Conservation (phyloP, 2,888 invertebrate genomes). For the Diloba caeruleocephala region DNA sequence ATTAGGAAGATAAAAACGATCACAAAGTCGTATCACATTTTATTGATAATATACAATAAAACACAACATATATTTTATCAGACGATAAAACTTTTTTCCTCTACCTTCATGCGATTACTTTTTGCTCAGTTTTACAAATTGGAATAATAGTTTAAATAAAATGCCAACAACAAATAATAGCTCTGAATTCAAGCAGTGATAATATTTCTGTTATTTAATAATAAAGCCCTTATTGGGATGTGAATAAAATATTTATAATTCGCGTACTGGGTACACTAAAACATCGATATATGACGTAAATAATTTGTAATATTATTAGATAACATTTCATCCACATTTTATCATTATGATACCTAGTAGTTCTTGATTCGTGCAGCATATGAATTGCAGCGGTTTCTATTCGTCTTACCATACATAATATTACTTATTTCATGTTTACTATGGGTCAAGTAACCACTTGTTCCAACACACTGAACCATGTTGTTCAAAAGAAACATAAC, state of each 20-base stretch:
- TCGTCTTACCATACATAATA: no score
- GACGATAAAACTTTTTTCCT: conserved; percentile 76
- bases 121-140: conserved; percentile 79
- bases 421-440: no score
- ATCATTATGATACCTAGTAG: no score
- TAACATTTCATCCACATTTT: conserved; percentile 33
- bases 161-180: conserved; percentile 78
- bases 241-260: conserved; percentile 41
- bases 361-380: no score
- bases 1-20: conserved; percentile 48
- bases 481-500: no score
- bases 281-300: conserved; percentile 45
- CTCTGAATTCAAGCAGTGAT: conserved; percentile 67
- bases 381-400: no score
- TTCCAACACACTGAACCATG: no score
- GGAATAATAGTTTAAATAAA: conserved; percentile 82
- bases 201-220: conserved; percentile 43
- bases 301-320: conserved; percentile 22
- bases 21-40: conserved; percentile 83
- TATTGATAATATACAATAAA: conserved; percentile 82
- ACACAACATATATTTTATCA: conserved; percentile 86
- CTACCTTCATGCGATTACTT: conserved; percentile 70
- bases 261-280: conserved; percentile 37
- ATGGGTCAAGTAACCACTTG: no score
- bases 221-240: conserved; percentile 20